These are phyloP conservation scores for Chondrilla cf. caribensis DNA, from an alignment of 37 sponge, comb jelly and placozoan species.

Conservation along the genomic window DNA sequence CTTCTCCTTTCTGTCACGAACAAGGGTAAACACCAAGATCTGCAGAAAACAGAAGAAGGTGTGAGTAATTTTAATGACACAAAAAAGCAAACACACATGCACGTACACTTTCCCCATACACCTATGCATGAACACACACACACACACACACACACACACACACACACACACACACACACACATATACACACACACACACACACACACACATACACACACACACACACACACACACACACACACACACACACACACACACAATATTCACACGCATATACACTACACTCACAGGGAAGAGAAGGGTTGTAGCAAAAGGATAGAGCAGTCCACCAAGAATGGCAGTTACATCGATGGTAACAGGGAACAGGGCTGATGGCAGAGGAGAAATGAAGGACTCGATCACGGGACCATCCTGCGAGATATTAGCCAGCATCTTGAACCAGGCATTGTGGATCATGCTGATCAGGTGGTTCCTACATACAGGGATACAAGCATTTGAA, in stretches of 20 bases:
- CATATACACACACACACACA: constrained; percentile 14
- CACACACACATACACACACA: constrained; percentile 17
- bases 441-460: constrained; percentile 69
- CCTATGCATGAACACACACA: constrained; percentile 4
- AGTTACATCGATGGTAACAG: constrained; percentile 56
- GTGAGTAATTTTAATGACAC: no score
- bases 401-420: constrained; percentile 12
- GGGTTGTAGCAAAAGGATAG: constrained; percentile 63
- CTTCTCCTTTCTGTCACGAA: constrained; percentile 69
- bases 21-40: constrained; percentile 60
- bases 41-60: constrained; percentile 17
- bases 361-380: neutral
- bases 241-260: neutral
- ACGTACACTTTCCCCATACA: neutral
- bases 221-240: neutral
- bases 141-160: constrained; percentile 33
- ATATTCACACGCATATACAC: no score
- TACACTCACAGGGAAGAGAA: constrained; percentile 68
- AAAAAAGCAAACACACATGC: neutral
- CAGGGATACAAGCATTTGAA: neutral
- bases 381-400: constrained; percentile 55
- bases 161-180: constrained; percentile 36
- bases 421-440: constrained; percentile 35
- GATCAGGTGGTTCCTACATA: constrained; percentile 46
- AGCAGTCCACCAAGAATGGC: constrained; percentile 62